Base-by-base conservation (phyloP, 2,113 vertebrate genomes). In the Dicaeum eximium region DNA sequence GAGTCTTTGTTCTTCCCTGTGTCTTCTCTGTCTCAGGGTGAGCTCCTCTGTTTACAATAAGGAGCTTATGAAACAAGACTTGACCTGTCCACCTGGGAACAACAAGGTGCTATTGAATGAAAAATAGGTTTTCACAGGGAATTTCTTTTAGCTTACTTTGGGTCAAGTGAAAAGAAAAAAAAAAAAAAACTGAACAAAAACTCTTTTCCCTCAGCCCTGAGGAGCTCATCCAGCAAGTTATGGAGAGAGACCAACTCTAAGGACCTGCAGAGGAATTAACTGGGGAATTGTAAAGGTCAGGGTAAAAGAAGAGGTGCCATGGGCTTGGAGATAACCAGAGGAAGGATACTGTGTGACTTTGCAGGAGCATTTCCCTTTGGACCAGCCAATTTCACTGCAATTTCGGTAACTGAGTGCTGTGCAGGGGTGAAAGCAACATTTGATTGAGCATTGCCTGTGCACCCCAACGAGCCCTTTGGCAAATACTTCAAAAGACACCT, bases 361-460 rank as follows among this genome's bases (percentile, higher is more conserved):
- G 3, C 19, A 80, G 47, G 17, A 56, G 11, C 21, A 3, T 37
- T 38, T 48, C 7, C 10, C 13, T 88, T 83, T 28, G 47, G 56
- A 8, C 30, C n/a, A 61, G 1, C 10, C 9, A 9, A 38, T 38
- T 57, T 66, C 65, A 8, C 7, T 73, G 54, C 11, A 53, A 42
- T 54, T 83, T 47, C 47, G 31, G 47, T 4, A 61, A 15, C 31
- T 77, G 19, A 40, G 37, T 44, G 30, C 12, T 45, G 9, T 38
- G 13, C 10, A 13, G 3, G 31, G 20, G 23, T 42, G 19, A 25
- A 37, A 58, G 13, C 9, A 38, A 2, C 1, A 5, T 54, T 53
- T 24, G 17, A 11, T 1, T 56, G 31, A 61, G 5, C 3, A 0
- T 30, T 14, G 23, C 31, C 54, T n/a, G 10, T n/a, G 14, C 20